Base-by-base conservation (phyloP, 2,113 vertebrate species). In the Spea bombifrons region DNA sequence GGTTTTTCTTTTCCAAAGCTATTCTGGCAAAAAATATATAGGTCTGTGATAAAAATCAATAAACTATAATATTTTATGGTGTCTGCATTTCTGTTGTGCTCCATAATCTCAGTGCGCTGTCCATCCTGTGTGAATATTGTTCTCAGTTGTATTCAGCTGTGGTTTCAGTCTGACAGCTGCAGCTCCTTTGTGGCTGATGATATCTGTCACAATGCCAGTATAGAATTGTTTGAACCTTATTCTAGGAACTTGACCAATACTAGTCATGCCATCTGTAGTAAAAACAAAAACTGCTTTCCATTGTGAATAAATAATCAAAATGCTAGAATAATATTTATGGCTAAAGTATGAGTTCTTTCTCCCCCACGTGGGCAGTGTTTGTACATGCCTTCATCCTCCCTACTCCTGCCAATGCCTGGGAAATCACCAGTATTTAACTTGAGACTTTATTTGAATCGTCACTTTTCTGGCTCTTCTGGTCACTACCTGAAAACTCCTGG, bases 121-220 rank as follows among this genome's bases (percentile, higher is more conserved):
- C 13, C 57, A 73, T 63, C 55, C 55, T 48, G 12, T 63, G 45
- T 44, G 59, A 73, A 61, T 73, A 61, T 73, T 73, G 71, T 55
- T 63, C 30, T 73, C 71, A 73, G 71, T 47, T 73, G 55, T 63
- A 16, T 73, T 73, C 53, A 73, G n/a, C 71, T 45, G 45, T 63
- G 47, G 71, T 73, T 73, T 73, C 53, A 63, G 61, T 73, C 52
- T 73, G 71, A 61, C 71, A 73, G 71, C 8, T 16, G 52, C 57
- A 63, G 44, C 44, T 73, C 71, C 55, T 73, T 61, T 57, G 44
- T 73, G 71, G 71, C 3, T 73, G 59, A 61, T 61, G 71, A 73
- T 46, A 61, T 46, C 71, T 73, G 71, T 73, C 71, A 73, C 55
- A 73, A 61, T 73, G 71, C 71, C 71, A 61, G 71, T 73, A 46